Evolutionary conservation across 2,888 invertebrate genomes (phyloP).

Genomic region (Cetonia aurata): DNA sequence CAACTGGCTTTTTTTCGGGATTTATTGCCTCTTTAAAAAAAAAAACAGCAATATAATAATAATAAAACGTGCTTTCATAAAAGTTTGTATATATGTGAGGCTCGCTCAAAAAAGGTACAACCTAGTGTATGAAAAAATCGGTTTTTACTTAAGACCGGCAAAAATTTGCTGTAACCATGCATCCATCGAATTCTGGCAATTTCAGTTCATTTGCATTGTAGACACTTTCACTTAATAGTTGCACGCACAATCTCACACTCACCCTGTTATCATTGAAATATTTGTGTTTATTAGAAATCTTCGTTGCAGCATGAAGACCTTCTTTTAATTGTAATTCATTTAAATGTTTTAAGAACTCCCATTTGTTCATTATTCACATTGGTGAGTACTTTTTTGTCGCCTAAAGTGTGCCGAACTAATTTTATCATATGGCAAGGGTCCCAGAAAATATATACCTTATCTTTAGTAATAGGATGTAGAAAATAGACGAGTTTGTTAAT

Average conservation of each 20-base stretch:
- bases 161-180: slow-evolving; percentile 31
- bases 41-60: no score
- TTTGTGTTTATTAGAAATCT: slow-evolving; percentile 48
- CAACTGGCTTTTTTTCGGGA: no score
- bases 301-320: slow-evolving; percentile 51
- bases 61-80: no score
- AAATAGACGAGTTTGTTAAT: no score
- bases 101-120: no score
- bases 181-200: slow-evolving; percentile 17
- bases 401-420: slow-evolving; percentile 50
- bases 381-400: slow-evolving; percentile 42
- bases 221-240: slow-evolving; percentile 53
- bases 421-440: slow-evolving; percentile 55
- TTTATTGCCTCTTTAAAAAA: no score
- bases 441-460: slow-evolving; percentile 47
- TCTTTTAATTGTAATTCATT: slow-evolving; percentile 50
- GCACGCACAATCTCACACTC: slow-evolving; percentile 52
- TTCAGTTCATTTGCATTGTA: slow-evolving; percentile 40
- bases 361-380: slow-evolving; percentile 46
- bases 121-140: no score
- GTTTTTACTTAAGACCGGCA: no score
- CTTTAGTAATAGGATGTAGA: slow-evolving; percentile 50
- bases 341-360: slow-evolving; percentile 50
- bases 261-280: slow-evolving; percentile 51
- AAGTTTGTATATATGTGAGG: no score